Percentiles rank a stretch among this genome's conserved stretches.
These are phyloP conservation scores for Gasterosteus nipponicus DNA, from an alignment of 2,113 vertebrate species.

Conservation along the genomic window DNA sequence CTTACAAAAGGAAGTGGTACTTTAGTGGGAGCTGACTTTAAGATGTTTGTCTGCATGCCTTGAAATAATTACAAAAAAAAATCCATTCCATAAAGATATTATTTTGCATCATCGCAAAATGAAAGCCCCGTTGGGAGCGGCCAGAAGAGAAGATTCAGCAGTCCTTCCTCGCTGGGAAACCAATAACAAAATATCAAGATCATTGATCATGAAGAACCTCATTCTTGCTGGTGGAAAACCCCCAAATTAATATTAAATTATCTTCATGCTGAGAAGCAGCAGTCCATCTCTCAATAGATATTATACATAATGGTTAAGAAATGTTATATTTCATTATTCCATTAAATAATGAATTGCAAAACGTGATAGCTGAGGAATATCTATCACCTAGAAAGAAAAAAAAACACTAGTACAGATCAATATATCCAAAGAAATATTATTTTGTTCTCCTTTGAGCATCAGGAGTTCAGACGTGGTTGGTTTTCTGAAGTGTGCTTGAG, in stretches of 20 bases:
- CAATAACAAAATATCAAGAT: constrained; percentile 4
- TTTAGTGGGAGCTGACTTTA: neutral
- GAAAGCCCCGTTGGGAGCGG: neutral
- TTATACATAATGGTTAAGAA: neutral
- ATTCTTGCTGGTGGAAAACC: neutral
- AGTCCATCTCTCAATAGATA: neutral
- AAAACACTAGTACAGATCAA: neutral
- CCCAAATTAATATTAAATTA: neutral
- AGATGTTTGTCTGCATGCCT: neutral
- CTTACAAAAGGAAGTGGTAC: neutral
- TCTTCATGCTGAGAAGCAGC: neutral
- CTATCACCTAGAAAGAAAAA: too few species aligned
- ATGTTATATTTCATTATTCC: neutral
- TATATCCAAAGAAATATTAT: neutral
- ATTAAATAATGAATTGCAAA: neutral
- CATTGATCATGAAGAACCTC: neutral
- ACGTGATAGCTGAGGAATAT: neutral
- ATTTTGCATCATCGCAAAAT: neutral
- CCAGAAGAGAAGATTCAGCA: constrained; percentile 2
- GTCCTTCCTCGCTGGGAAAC: neutral
- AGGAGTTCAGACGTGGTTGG: neutral
- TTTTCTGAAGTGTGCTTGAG: neutral
- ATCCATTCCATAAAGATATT: constrained; percentile 15
- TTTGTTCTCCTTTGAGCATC: neutral
- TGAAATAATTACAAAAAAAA: constrained; percentile 23